Evolutionary conservation across 2,888 invertebrate species (phyloP), one percentile per base, ranked within the genome.

Genomic region (Schrankia costaestrigalis): DNA sequence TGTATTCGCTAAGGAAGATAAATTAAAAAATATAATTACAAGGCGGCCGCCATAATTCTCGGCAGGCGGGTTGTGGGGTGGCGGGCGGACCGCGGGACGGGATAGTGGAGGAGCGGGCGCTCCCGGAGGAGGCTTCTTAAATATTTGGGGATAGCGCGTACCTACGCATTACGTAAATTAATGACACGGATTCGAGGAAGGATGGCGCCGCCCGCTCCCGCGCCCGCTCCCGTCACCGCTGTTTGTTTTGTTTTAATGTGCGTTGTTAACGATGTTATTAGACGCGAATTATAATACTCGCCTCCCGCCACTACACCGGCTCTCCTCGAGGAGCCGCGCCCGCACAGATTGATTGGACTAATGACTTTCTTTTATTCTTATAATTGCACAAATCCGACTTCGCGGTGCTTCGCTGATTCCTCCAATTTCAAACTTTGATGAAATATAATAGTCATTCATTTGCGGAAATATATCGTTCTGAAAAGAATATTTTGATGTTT

Each of bases 11-110:
- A 90, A 90, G 90, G 90, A 90, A 90, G 90, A 91, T 91, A 90
- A 91, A 91, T 91, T 90, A 90, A 90, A 91, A 91, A 90, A 90
- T 90, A 90, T 90, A 90, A 90, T 91, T 91, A 90, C 90, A 89
- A 88, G 88, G 89, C 89, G 89, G 87, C 89, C 89, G 90, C 90
- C 90, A 90, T 89, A 89, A 89, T 87, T 89, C 89, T 89, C 85
- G 80, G 77, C 84, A 69, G 84, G 85, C 76, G 85, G 77, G 71
- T 60, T 52, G 74, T 61, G 70, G 51, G 74, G 75, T 60, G 71
- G 68, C 63, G 59, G 70, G 71, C 44, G 70, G 63, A 46, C 60
- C 51, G 58, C 61, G 71, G 56, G 56, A 42, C 63, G 70, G 71
- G 71, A 78, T 84, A 85, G 86, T 83, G 87, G 84, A 79, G 85